These are phyloP conservation scores for Sphenopsis melanotis DNA, from an alignment of 2,797 vertebrate genomes.

Conservation along the genomic window DNA sequence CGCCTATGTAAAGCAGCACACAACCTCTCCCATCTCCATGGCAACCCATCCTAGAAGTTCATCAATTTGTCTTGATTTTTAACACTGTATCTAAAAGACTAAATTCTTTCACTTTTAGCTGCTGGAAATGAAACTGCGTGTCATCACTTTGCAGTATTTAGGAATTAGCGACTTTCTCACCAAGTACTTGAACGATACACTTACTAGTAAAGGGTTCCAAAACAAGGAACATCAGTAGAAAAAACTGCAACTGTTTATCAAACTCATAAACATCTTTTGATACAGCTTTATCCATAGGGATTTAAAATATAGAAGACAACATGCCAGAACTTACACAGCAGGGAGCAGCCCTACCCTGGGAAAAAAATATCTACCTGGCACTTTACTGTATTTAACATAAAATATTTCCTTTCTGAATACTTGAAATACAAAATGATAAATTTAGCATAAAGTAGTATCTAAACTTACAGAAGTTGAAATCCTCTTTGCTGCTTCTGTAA, in stretches of 20 bases:
- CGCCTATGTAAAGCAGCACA: not conserved
- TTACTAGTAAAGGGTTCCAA: not conserved
- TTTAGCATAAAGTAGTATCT: not conserved
- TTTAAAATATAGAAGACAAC: not conserved
- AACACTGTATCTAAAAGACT: not conserved
- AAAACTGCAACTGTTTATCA: not conserved
- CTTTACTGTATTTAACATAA: not conserved
- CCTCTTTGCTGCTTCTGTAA: conserved; percentile 82
- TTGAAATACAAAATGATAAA: not conserved
- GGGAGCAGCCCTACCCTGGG: not conserved
- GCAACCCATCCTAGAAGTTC: not conserved
- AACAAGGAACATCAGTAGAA: not conserved
- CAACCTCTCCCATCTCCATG: not conserved
- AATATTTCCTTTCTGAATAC: not conserved
- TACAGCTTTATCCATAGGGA: not conserved
- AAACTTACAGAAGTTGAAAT: conserved; percentile 85
- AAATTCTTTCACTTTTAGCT: not conserved
- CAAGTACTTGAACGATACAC: not conserved
- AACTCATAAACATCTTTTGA: not conserved
- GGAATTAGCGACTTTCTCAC: not conserved
- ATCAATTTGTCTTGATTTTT: not conserved
- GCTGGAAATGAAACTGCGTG: not conserved
- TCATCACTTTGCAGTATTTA: not conserved
- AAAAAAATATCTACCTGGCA: not conserved
- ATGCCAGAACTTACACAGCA: not conserved